These are phyloP conservation scores for Pelmatolapia mariae DNA, from an alignment of 2,113 vertebrate species.

Conservation along the genomic window DNA sequence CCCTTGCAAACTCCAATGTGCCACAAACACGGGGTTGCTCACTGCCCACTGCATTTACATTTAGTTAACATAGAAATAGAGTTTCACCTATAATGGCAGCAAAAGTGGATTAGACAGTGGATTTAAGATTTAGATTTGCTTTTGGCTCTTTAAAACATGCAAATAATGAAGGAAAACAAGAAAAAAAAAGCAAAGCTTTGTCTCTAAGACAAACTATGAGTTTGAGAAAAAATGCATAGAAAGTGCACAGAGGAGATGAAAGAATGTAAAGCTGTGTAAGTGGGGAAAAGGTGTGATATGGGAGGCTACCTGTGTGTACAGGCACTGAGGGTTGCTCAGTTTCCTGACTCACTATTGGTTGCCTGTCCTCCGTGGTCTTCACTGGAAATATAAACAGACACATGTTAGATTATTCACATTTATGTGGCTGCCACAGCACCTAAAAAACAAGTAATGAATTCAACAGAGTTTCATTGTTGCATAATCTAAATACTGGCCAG, in stretches of 20 bases:
- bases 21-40: neutral
- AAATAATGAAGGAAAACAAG: neutral
- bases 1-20: neutral
- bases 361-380: slow-evolving; percentile 62
- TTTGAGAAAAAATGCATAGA: neutral
- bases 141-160: neutral
- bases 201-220: neutral
- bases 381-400: slow-evolving; percentile 60
- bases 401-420: neutral
- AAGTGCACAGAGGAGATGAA: neutral
- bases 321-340: slow-evolving; percentile 62
- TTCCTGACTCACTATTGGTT: slow-evolving; percentile 58
- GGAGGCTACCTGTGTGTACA: slow-evolving; percentile 72
- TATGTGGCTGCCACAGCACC: neutral
- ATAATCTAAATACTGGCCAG: slow-evolving; percentile 36
- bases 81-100: neutral
- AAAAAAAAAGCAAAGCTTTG: neutral
- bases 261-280: neutral
- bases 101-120: neutral
- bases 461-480: slow-evolving; percentile 36
- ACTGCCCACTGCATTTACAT: neutral
- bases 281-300: neutral
- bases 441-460: neutral
- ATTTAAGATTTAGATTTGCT: neutral
- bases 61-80: neutral